phyloP scores from a whole-genome alignment of 2,797 vertebrate species.

The Enteromius fasciolatus region DNA sequence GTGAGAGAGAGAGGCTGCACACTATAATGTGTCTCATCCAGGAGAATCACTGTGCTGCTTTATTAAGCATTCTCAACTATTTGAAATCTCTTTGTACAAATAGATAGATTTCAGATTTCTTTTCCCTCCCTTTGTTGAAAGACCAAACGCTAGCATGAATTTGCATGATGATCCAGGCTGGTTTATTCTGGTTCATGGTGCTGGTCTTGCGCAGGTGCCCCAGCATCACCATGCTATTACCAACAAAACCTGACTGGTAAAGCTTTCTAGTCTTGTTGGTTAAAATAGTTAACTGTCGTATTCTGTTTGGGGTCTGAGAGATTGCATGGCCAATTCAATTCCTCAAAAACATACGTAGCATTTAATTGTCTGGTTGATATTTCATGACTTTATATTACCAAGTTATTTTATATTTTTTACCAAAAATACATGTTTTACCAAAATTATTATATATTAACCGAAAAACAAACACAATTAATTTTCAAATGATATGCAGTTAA shows the following conservation, averaged over 20 bases:
- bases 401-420: neutral
- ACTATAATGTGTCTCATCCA: neutral
- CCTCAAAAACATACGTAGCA: neutral
- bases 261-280: neutral
- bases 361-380: neutral
- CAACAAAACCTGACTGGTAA: neutral
- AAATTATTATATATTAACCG: neutral
- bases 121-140: neutral
- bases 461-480: neutral
- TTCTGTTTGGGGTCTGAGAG: neutral
- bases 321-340: neutral
- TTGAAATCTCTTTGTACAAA: neutral
- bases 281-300: neutral
- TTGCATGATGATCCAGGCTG: slow-evolving; percentile 14
- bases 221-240: neutral
- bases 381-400: neutral
- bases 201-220: slow-evolving; percentile 13
- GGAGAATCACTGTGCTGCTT: neutral
- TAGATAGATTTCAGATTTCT: neutral
- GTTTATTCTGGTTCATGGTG: slow-evolving; percentile 4
- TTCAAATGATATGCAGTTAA: neutral
- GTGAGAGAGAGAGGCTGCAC: neutral
- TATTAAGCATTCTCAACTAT: neutral
- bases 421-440: too few relatives aligned
- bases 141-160: neutral